Conservation (phyloP, 92 coral and sea anemone genomes). For the Siderastrea siderea region DNA sequence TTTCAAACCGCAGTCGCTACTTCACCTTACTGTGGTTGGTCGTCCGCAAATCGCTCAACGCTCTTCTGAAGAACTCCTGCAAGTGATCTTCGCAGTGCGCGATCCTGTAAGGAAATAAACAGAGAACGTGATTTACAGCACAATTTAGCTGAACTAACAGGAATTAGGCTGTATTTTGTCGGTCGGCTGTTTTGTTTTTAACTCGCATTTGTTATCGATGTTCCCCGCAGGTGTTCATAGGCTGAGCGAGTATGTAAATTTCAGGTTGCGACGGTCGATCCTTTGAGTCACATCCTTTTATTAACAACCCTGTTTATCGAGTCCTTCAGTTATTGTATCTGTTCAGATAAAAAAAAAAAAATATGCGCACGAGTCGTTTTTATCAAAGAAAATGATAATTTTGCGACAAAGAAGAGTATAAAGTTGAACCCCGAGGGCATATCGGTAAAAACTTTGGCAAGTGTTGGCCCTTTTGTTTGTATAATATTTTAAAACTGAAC, state of each 20-base stretch:
- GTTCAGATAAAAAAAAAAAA: neutral
- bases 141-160: neutral
- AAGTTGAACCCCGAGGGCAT: too few species aligned
- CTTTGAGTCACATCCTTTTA: constrained; percentile 10
- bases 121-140: constrained; percentile 27
- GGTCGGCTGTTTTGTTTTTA: neutral
- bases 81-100: neutral
- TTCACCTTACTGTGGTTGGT: neutral
- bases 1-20: neutral
- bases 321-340: neutral
- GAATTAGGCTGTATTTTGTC: constrained; percentile 4
- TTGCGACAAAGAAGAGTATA: neutral
- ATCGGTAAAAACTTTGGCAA: too few species aligned
- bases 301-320: neutral
- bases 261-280: neutral
- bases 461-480: too few species aligned
- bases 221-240: constrained; percentile 4
- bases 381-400: too few species aligned
- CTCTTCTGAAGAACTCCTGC: neutral
- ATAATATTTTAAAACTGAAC: too few species aligned
- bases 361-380: neutral
- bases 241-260: constrained; percentile 19
- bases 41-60: neutral
- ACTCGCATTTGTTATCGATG: neutral
- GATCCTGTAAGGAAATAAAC: neutral